Base-by-base conservation (phyloP, 2,797 vertebrate species). In the Melanotaenia trifasciata region DNA sequence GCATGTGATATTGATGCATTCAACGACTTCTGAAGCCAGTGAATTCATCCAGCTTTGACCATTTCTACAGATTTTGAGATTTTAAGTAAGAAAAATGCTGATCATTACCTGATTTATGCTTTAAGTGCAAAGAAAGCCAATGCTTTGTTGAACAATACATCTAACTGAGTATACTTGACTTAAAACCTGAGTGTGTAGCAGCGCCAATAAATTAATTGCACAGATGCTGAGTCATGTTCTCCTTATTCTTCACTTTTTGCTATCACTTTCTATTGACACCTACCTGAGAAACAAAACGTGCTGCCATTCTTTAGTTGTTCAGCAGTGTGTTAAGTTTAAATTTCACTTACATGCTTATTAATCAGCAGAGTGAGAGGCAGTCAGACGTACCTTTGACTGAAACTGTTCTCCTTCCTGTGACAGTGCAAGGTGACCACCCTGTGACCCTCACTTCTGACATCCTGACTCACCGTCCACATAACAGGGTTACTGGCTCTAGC, bases 391-490 rank as follows among this genome's bases (percentile, higher is more conserved):
- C 97, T 96, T 93, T 96, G 95, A 67, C 86, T 93, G 0, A 93
- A 90, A 22, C 86, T 80, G n/a, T 90, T 93, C 47, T 94, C 95
- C 90, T 96, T 96, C 84, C 95, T 94, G 75, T 95, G 96, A 78
- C 98, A 98, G 80, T 95, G 93, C 7, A 98, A 95, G 0, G 96
- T 94, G 9, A 96, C 93, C 1, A 96, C 92, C 0, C 95, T 81
- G 65, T 97, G 97, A 54, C 96, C 97, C 53, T 97, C 96, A 0
- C 94, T 96, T 18, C 96, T 94, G 70, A 96, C 91, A 51, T 98
- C 96, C 80, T 98, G 98, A 32, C 93, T 95, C 82, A 98, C 90
- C 0, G 95, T 96, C 98, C 98, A 99, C 78, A 92, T 93, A 5
- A 84, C 92, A 0, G 97, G 96, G 88, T 97, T 96, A 1, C 95